phyloP scores from a whole-genome alignment of 2,113 vertebrate species.

The Vulpes ferrilata region DNA sequence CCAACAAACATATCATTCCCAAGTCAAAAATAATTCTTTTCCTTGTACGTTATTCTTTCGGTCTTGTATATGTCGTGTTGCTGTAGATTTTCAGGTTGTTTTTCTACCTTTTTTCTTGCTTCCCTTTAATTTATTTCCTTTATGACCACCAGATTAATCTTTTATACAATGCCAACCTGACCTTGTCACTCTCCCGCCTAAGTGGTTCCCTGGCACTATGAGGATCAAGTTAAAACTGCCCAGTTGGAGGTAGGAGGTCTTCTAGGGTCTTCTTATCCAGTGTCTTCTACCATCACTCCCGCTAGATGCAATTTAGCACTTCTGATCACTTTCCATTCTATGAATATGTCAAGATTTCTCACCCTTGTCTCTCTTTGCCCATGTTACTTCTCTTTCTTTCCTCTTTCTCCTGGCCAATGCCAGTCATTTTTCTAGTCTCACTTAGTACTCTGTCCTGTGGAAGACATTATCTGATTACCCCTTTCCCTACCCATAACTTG shows the following conservation, averaged over 20 bases:
- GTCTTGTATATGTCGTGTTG: not conserved
- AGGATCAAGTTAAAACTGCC: not conserved
- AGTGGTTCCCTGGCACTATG: not conserved
- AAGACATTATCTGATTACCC: not conserved
- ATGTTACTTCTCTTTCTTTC: not conserved
- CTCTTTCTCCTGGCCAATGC: not conserved
- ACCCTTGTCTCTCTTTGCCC: not conserved
- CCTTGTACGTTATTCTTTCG: not conserved
- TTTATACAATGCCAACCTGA: not conserved
- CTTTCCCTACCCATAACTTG: not conserved
- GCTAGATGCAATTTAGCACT: not conserved
- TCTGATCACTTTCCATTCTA: not conserved
- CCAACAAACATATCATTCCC: not conserved
- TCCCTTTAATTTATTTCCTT: not conserved
- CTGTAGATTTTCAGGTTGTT: not conserved
- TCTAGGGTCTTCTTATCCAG: not conserved
- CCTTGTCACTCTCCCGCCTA: not conserved
- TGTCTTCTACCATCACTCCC: not conserved
- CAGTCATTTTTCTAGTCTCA: not conserved
- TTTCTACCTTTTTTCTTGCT: not conserved
- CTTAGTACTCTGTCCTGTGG: not conserved
- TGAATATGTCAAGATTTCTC: not conserved
- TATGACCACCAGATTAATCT: not conserved
- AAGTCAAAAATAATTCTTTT: not conserved
- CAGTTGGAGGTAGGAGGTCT: not conserved